Percentiles rank a stretch among this genome's conserved stretches.
phyloP scores from a whole-genome alignment of 2,113 vertebrate species.

The Galbula dea region DNA sequence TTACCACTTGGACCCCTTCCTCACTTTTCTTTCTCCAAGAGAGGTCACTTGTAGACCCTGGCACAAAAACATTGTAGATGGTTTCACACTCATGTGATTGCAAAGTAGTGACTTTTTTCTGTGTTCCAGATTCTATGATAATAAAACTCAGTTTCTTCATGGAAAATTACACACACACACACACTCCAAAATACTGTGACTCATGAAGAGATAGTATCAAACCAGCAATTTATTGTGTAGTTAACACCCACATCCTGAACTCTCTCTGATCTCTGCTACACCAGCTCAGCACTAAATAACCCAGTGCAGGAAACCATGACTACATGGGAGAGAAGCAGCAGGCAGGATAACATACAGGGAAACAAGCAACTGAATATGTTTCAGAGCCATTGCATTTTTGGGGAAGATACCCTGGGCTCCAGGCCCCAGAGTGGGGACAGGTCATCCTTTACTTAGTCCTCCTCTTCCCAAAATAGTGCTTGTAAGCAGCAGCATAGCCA shows the following conservation, averaged over 20 bases:
- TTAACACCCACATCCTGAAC: constrained; percentile 46
- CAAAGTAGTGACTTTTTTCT: not conserved
- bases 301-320: constrained; percentile 21
- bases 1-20: not conserved
- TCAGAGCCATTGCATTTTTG: constrained; percentile 42
- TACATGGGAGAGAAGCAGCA: constrained; percentile 36
- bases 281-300: constrained; percentile 25
- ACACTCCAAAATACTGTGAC: constrained; percentile 22
- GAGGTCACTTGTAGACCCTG: not conserved
- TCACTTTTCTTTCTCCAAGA: not conserved
- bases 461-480: constrained; percentile 74
- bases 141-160: not conserved
- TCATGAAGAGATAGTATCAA: constrained; percentile 61
- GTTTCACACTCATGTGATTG: not conserved
- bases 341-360: constrained; percentile 39
- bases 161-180: not conserved
- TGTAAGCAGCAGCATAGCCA: constrained; percentile 82
- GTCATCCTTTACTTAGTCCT: constrained; percentile 37
- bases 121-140: not conserved
- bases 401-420: constrained; percentile 13
- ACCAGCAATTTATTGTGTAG: constrained; percentile 70
- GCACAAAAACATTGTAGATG: not conserved
- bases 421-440: not conserved
- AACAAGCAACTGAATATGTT: constrained; percentile 64
- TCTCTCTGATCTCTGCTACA: constrained; percentile 29